Conservation (phyloP, 2,888 invertebrate genomes). For the Euzophera pinguis region DNA sequence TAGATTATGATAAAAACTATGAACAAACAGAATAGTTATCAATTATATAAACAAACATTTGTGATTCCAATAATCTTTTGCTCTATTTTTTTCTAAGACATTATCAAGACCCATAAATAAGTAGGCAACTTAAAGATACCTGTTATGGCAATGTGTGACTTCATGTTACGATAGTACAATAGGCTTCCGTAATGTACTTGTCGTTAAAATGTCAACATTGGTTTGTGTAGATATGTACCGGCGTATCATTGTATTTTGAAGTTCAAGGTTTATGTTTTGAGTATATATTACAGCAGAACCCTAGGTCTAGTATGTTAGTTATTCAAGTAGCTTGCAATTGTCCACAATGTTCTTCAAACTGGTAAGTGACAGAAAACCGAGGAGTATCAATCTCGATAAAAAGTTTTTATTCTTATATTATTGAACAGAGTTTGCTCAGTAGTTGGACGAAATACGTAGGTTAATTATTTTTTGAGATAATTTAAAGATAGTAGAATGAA, state of each 20-base stretch:
- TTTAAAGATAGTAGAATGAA: too few species aligned
- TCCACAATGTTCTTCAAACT: conserved; percentile 31
- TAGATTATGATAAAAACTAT: too few species aligned
- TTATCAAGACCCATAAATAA: not conserved
- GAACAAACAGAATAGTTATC: too few species aligned
- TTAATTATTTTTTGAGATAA: too few species aligned
- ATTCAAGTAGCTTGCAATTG: conserved; percentile 13
- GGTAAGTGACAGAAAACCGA: conserved; percentile 22
- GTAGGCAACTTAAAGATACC: conserved; percentile 12
- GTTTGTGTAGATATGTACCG: conserved; percentile 14
- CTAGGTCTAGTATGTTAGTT: conserved; percentile 2
- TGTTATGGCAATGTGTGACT: conserved; percentile 20
- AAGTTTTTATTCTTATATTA: too few species aligned
- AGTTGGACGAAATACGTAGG: too few species aligned
- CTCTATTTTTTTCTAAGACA: conserved; percentile 12
- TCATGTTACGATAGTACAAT: conserved; percentile 22
- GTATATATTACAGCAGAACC: conserved; percentile 19
- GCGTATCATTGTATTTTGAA: conserved; percentile 28
- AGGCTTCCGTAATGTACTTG: conserved; percentile 25
- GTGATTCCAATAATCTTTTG: not conserved
- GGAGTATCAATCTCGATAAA: too few species aligned
- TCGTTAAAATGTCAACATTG: conserved; percentile 21
- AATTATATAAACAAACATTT: not conserved
- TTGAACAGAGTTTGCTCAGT: too few species aligned
- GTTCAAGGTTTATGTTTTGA: conserved; percentile 36